Conservation (phyloP, 2,888 invertebrate genomes). For the Thumatha senex region DNA sequence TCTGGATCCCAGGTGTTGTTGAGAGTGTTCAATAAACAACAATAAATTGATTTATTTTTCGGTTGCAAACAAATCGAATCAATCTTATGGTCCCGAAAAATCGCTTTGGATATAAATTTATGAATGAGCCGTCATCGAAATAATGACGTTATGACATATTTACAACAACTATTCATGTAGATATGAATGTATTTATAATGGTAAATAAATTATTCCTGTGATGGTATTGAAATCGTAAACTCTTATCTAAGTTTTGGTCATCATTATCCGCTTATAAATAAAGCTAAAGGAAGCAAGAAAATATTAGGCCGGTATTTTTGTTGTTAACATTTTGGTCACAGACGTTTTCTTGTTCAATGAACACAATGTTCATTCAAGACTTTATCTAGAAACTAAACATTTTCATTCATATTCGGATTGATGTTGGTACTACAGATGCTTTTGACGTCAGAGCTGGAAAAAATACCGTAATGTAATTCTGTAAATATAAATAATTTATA, state of each 20-base stretch:
- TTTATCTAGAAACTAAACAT: constrained; percentile 13
- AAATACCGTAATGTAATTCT: background rate
- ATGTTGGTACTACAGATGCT: background rate
- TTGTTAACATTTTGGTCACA: constrained; percentile 11
- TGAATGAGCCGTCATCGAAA: constrained; percentile 12
- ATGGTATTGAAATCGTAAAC: constrained; percentile 4
- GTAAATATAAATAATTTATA: background rate
- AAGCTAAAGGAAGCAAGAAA: constrained; percentile 9
- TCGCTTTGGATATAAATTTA: constrained; percentile 6
- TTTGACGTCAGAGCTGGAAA: background rate
- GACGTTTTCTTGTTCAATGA: constrained; percentile 31
- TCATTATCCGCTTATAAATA: constrained; percentile 11
- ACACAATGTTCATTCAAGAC: constrained; percentile 26
- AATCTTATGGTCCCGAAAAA: constrained; percentile 20
- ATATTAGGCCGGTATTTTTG: constrained; percentile 7
- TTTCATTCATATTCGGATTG: constrained; percentile 14
- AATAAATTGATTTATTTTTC: constrained; percentile 26
- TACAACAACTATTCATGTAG: too few species aligned
- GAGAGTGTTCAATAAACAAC: constrained; percentile 25
- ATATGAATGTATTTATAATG: too few species aligned
- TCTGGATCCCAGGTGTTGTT: constrained; percentile 33
- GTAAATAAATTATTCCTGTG: background rate
- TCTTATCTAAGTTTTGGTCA: constrained; percentile 11
- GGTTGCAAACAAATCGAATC: constrained; percentile 26
- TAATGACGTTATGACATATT: constrained; percentile 12